Base-by-base conservation (phyloP, 2,888 invertebrate genomes). In the Aspidiotus rigidus region DNA sequence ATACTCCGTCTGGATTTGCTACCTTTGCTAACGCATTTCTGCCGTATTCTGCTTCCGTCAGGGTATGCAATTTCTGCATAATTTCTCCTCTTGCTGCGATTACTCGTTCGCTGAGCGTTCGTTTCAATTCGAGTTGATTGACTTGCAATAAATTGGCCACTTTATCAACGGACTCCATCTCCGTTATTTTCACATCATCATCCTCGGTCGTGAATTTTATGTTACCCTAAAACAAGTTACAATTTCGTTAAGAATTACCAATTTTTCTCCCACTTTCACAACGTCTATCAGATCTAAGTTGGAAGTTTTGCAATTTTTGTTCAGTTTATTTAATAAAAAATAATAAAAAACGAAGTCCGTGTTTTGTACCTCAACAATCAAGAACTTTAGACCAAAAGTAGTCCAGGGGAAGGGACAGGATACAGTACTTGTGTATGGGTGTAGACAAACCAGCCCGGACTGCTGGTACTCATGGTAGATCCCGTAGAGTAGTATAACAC, bases 11-110 rank as follows among this genome's bases (percentile, higher is more conserved):
- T 49, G 13, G 13, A 11, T 49, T 11, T 49, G 10, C 72, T 74
- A 85, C 85, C 83, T 98, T 98, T 3, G 94, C 92, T 66, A 95
- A 81, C 7, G 98, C 97, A 79, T 96, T 91, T 72, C 92, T 81
- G 13, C 94, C 97, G 77, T 89, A 91, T 75, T 87, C 83, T 0
- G 96, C 94, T 77, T 95, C 92, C 0, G 81, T 80, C 62, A 89
- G 83, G 64, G 90, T 91, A 77, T 97, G 93, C 73, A 87, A 87
- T 80, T 97, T 97, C 78, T 88, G 85, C 83, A 94, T 88, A 15
- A 94, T 86, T 78, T 93, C 92, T 73, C 95, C 95, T 11, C 93
- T 89, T 0, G 97, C 96, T 0, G 97, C 89, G 74, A 98, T 90
- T 61, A 94, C 90, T 71, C 97, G 83, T 71, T 90, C 89, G 69